Conservation (phyloP, 1,140 invertebrate genomes). For the Aplysia californica region DNA sequence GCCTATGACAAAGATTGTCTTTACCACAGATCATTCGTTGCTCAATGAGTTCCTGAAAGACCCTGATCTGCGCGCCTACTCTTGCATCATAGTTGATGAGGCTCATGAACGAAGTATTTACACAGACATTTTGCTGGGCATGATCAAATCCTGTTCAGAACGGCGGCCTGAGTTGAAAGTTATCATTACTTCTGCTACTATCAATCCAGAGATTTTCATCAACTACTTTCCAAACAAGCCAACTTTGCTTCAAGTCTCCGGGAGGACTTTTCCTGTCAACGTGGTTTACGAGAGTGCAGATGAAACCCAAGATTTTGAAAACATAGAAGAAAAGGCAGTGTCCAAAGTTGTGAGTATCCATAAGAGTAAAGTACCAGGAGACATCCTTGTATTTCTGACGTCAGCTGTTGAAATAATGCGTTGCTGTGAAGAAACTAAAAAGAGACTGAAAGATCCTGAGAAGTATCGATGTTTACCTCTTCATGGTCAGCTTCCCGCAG, state of each 20-base stretch:
- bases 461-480: conserved; percentile 74
- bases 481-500: conserved; percentile 96
- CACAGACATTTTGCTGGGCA: conserved; percentile 90
- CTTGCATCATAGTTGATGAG: conserved; percentile 93
- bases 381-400: conserved; percentile 97
- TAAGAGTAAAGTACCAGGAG: conserved; percentile 86
- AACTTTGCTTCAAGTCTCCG: conserved; percentile 92
- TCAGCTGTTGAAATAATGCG: conserved; percentile 59
- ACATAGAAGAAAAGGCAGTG: conserved; percentile 95
- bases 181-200: conserved; percentile 65
- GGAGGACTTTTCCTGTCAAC: conserved; percentile 84
- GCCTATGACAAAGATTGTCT: conserved; percentile 82
- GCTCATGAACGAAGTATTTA: conserved; percentile 96
- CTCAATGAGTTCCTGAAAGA: conserved; percentile 92
- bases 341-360: conserved; percentile 97
- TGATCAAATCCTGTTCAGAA: conserved; percentile 74
- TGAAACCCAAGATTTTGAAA: conserved; percentile 76
- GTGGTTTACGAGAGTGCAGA: conserved; percentile 90
- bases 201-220: conserved; percentile 70
- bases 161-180: conserved; percentile 52
- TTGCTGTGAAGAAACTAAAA: conserved; percentile 42
- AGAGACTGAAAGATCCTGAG: conserved; percentile 13
- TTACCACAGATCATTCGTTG: conserved; percentile 98
- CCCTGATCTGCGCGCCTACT: conserved; percentile 71
- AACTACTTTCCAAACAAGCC: conserved; percentile 84